Evolutionary conservation across 2,888 invertebrate genomes (phyloP).

Genomic region (Acanthosepion lycidas): DNA sequence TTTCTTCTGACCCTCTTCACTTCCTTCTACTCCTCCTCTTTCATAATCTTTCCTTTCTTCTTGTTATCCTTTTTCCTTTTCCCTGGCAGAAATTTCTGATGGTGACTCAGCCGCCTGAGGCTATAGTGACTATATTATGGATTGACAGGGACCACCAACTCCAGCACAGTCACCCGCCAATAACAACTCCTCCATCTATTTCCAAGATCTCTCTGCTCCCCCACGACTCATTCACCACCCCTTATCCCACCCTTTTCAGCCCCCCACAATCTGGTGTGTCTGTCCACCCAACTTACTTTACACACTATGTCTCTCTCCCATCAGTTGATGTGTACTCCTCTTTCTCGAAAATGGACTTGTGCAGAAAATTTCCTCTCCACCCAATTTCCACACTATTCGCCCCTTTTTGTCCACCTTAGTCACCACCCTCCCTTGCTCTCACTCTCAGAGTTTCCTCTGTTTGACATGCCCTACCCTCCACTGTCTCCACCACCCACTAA

Average conservation of each 20-base stretch:
- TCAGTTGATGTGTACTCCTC: neutral
- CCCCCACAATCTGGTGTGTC: neutral
- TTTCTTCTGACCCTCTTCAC: neutral
- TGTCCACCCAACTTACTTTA: neutral
- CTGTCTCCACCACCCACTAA: neutral
- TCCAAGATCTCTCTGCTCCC: neutral
- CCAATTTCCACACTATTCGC: conserved; percentile 6
- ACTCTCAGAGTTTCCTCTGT: neutral
- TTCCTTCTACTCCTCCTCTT: neutral
- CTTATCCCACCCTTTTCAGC: conserved; percentile 4
- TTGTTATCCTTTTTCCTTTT: neutral
- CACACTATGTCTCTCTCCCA: neutral
- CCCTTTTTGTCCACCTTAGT: neutral
- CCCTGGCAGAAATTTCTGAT: neutral
- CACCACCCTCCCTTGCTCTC: neutral
- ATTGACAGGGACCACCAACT: conserved; percentile 6
- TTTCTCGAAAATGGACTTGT: neutral
- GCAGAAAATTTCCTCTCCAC: neutral
- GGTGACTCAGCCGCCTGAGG: neutral
- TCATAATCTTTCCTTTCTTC: neutral
- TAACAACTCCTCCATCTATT: conserved; percentile 33
- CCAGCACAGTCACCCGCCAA: neutral
- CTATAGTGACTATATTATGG: conserved; percentile 22
- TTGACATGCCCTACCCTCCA: neutral
- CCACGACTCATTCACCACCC: neutral